Percentiles rank a stretch among this genome's conserved stretches.
Conservation (phyloP, 53 echinoderm and acorn worm genomes). For the Holothuria leucospilota region DNA sequence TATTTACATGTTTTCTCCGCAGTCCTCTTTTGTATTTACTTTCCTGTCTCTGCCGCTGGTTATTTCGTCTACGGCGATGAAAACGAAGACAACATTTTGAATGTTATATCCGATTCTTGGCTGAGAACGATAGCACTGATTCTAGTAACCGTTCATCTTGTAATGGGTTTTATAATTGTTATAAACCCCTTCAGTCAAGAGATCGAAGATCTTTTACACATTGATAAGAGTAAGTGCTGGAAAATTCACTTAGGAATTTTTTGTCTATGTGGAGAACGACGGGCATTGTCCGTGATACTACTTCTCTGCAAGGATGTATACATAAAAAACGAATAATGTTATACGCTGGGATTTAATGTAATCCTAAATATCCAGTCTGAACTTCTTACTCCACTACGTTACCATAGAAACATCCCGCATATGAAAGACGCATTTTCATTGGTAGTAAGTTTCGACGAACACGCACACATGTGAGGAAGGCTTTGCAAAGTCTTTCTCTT, state of each 20-base stretch:
- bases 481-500: too few relatives aligned
- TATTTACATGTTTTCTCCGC: slow-evolving; percentile 37
- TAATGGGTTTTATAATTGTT: slow-evolving; percentile 87
- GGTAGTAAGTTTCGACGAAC: too few relatives aligned
- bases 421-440: too few relatives aligned
- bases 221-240: slow-evolving; percentile 68
- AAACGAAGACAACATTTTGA: slow-evolving; percentile 77
- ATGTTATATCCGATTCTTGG: slow-evolving; percentile 36
- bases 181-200: slow-evolving; percentile 98
- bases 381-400: too few relatives aligned
- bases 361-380: too few relatives aligned
- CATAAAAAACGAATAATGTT: too few relatives aligned
- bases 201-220: slow-evolving; percentile 72
- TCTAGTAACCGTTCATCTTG: slow-evolving; percentile 81
- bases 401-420: slow-evolving; percentile 60
- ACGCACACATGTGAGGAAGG: too few relatives aligned
- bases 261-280: too few relatives aligned
- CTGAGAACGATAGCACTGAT: slow-evolving; percentile 67
- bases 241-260: too few relatives aligned
- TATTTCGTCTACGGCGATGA: slow-evolving; percentile 83
- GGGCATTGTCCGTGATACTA: too few relatives aligned
- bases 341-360: too few relatives aligned
- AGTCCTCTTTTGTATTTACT: slow-evolving; percentile 81
- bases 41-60: slow-evolving; percentile 82
- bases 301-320: too few relatives aligned